These are phyloP conservation scores for Cephalopholis sonnerati DNA, from an alignment of 2,113 vertebrate genomes.

Conservation along the genomic window DNA sequence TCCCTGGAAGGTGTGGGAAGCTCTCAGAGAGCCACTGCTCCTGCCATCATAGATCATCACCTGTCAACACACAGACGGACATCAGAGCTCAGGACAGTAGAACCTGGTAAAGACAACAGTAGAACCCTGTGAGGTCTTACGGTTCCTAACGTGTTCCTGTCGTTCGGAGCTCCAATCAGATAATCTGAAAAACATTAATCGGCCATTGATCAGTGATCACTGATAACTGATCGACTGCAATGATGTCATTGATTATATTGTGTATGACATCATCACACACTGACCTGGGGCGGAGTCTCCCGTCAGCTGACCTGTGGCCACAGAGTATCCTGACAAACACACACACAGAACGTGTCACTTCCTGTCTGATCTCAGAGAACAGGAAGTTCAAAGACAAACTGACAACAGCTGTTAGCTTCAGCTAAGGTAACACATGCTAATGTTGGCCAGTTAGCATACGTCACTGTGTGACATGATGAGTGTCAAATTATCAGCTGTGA, in stretches of 20 bases:
- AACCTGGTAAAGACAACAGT: no score
- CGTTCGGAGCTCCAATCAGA: slow-evolving; percentile 40
- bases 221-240: no score
- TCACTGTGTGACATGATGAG: no score
- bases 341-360: no score
- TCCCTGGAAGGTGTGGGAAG: slow-evolving; percentile 30
- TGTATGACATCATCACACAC: background rate
- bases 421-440: no score
- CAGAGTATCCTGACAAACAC: slow-evolving; percentile 48
- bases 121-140: slow-evolving; percentile 6
- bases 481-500: no score
- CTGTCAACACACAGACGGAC: slow-evolving; percentile 2
- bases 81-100: background rate
- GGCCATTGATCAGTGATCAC: no score
- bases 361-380: no score
- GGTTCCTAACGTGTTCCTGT: slow-evolving; percentile 53
- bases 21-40: background rate
- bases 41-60: slow-evolving; percentile 40
- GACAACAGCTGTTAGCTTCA: no score
- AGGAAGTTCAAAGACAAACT: no score
- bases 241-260: no score
- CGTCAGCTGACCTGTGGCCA: slow-evolving; percentile 47
- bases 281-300: slow-evolving; percentile 38
- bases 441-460: no score
- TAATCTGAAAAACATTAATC: slow-evolving; percentile 36